Conservation (phyloP, 2,797 vertebrate genomes). For the Xenentodon cancila region DNA sequence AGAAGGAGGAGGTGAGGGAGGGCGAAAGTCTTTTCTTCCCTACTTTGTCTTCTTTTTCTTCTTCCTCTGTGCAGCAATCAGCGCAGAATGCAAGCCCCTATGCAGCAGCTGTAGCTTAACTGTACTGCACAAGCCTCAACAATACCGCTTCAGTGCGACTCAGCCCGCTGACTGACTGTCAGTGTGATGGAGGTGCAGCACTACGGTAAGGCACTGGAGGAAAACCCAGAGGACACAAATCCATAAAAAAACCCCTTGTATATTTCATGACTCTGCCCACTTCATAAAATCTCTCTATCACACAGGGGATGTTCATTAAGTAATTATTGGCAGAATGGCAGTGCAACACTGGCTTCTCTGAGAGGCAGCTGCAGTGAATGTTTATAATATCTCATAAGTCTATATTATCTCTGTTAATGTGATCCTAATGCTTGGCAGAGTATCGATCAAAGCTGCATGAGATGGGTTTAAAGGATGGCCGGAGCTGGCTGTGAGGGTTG, state of each 20-base stretch:
- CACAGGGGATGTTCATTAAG: constrained; percentile 58
- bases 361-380: constrained; percentile 24
- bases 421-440: constrained; percentile 32
- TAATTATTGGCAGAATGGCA: constrained; percentile 36
- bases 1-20: constrained; percentile 23
- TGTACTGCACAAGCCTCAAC: constrained; percentile 50
- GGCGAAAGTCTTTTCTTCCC: constrained; percentile 5
- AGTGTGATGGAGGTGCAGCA: constrained; percentile 53
- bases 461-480: constrained; percentile 51
- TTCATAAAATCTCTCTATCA: constrained; percentile 55
- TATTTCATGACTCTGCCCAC: constrained; percentile 61
- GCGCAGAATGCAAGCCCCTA: constrained; percentile 27
- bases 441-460: constrained; percentile 51
- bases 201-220: constrained; percentile 27
- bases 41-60: not conserved
- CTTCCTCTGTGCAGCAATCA: constrained; percentile 27
- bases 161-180: constrained; percentile 50
- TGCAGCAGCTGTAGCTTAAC: constrained; percentile 57
- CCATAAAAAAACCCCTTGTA: constrained; percentile 50
- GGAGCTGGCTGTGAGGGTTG: constrained; percentile 36
- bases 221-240: constrained; percentile 58
- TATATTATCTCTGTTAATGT: constrained; percentile 43
- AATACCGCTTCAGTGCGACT: constrained; percentile 25
- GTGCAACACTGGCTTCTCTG: not conserved
- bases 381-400: constrained; percentile 26